phyloP scores from a whole-genome alignment of 2,888 invertebrate genomes.

The Bellardia bayeri region DNA sequence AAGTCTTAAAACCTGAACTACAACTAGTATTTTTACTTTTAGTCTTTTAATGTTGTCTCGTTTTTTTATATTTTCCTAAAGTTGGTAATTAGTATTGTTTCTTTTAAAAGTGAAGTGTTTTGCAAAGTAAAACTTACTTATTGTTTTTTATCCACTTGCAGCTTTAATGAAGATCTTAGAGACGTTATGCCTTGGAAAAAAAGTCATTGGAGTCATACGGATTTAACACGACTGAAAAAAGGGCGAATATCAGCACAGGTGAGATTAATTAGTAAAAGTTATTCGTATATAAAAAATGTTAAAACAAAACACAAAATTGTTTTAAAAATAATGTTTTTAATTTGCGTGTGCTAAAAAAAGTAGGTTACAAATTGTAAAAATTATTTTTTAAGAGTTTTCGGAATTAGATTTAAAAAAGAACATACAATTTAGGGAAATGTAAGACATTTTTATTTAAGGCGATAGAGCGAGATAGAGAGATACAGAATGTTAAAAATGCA shows the following conservation, averaged over 20 bases:
- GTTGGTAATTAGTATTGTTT: conserved; percentile 19
- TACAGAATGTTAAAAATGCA: too few relatives aligned
- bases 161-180: conserved; percentile 89
- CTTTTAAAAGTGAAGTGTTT: neutral
- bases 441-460: too few relatives aligned
- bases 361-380: too few relatives aligned
- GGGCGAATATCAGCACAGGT: conserved; percentile 93
- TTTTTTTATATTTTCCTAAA: neutral
- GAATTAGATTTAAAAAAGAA: too few relatives aligned
- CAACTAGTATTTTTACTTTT: neutral
- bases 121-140: neutral
- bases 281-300: neutral
- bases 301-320: neutral
- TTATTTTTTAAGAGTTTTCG: too few relatives aligned
- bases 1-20: neutral
- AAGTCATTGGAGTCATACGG: conserved; percentile 92
- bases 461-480: too few relatives aligned
- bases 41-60: neutral
- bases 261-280: conserved; percentile 76
- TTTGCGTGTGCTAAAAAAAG: too few relatives aligned
- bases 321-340: too few relatives aligned
- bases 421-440: too few relatives aligned
- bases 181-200: conserved; percentile 89
- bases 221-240: conserved; percentile 89
- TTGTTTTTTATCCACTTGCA: conserved; percentile 76